Conservation (phyloP, 35 echinoderm and acorn worm genomes). For the Amphiura filiformis region DNA sequence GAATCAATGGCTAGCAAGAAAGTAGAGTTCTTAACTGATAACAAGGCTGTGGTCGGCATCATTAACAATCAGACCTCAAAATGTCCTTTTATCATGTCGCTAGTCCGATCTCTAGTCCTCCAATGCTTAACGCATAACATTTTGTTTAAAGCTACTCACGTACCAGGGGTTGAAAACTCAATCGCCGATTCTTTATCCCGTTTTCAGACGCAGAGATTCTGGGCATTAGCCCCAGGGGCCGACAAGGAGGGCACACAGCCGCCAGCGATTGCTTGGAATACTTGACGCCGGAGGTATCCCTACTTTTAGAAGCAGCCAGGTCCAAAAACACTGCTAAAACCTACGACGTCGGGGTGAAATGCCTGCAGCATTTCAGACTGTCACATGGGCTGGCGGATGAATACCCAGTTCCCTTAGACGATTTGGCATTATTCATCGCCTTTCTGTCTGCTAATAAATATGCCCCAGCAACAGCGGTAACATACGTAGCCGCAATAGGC, state of each 20-base stretch:
- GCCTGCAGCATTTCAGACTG: background rate
- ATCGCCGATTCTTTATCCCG: background rate
- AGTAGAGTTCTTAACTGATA: background rate
- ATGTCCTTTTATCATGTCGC: background rate
- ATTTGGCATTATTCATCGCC: background rate
- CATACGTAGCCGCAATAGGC: background rate
- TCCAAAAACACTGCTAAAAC: background rate
- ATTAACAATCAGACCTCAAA: background rate
- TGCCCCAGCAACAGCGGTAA: background rate
- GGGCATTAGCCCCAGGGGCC: background rate
- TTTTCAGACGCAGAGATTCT: background rate
- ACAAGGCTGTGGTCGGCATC: background rate
- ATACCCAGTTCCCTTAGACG: background rate
- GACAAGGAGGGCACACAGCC: background rate
- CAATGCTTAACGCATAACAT: background rate
- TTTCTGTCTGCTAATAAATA: background rate
- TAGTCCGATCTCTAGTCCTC: background rate
- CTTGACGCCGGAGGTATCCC: background rate
- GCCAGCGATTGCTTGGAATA: background rate
- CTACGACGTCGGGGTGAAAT: background rate
- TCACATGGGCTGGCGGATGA: background rate
- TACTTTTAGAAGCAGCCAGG: background rate
- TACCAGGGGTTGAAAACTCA: background rate
- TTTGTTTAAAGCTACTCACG: background rate
- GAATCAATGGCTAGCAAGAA: background rate